Evolutionary conservation across 2,113 vertebrate genomes (phyloP).

Genomic region (Eclectus roratus): DNA sequence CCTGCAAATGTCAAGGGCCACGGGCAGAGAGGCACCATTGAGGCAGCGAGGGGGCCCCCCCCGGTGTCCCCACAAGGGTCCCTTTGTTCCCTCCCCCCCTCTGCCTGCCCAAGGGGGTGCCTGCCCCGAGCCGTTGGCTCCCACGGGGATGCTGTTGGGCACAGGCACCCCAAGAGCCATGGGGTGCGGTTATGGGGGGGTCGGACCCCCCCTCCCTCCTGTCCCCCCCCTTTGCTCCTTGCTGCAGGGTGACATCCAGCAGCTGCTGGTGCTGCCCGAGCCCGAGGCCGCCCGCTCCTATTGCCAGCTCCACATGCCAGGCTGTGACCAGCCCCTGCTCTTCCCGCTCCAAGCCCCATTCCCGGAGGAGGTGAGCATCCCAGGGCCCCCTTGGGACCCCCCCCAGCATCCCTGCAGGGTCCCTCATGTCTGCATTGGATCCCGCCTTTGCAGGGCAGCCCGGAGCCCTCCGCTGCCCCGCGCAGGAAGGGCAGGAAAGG

Average conservation of each 20-base stretch:
- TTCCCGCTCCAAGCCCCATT: constrained; percentile 59
- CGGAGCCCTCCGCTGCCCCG: background rate
- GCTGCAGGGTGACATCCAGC: constrained; percentile 86
- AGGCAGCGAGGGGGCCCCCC: background rate
- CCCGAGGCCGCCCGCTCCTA: constrained; percentile 80
- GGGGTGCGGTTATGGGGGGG: accelerated
- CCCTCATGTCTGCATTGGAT: background rate
- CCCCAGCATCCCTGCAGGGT: background rate
- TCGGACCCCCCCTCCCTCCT: background rate
- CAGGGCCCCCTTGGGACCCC: background rate
- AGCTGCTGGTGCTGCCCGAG: constrained; percentile 82
- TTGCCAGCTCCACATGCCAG: constrained; percentile 82
- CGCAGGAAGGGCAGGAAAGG: constrained; percentile 68
- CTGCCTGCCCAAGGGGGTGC: background rate
- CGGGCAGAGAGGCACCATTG: background rate
- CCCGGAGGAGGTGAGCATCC: background rate
- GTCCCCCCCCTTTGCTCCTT: background rate
- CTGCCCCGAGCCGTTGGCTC: background rate
- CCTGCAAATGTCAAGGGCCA: background rate
- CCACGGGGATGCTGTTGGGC: accelerated
- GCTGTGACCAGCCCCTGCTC: constrained; percentile 76
- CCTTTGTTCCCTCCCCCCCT: background rate
- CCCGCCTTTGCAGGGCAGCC: background rate
- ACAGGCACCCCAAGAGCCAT: accelerated
- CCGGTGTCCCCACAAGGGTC: background rate